Percentiles rank a stretch among this genome's conserved stretches.
These are phyloP conservation scores for Odontesthes bonariensis DNA, from an alignment of 2,113 vertebrate genomes.

Conservation along the genomic window DNA sequence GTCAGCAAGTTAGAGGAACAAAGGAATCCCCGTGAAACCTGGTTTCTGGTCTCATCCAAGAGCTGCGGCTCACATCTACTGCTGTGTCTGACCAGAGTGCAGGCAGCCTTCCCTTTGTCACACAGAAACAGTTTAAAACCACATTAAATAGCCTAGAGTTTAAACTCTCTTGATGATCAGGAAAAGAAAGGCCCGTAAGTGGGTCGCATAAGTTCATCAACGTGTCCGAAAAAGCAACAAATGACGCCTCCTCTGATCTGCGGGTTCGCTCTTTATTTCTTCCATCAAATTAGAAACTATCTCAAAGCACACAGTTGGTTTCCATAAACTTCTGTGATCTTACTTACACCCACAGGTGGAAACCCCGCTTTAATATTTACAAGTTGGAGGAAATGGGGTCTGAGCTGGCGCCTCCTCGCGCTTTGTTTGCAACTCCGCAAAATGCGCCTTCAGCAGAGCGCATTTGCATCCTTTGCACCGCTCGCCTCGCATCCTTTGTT, in stretches of 20 bases:
- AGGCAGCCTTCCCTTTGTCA: not conserved
- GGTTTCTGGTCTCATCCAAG: conserved; percentile 37
- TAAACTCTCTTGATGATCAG: not conserved
- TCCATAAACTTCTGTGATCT: not conserved
- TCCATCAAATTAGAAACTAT: not conserved
- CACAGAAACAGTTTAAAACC: not conserved
- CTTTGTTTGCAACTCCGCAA: conserved; percentile 74
- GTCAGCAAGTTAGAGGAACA: conserved; percentile 65
- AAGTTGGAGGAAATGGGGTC: not conserved
- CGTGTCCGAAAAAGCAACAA: not conserved
- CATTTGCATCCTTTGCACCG: conserved; percentile 76
- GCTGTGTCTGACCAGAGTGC: not conserved
- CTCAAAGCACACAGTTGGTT: not conserved
- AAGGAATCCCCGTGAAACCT: conserved; percentile 69
- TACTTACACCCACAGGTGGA: not conserved
- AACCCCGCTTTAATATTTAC: not conserved
- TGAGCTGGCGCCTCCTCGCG: conserved; percentile 33
- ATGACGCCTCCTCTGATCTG: not conserved
- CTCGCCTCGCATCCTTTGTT: conserved; percentile 77
- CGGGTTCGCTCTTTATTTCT: no score
- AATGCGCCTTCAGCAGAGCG: conserved; percentile 65
- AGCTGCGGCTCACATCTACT: conserved; percentile 30
- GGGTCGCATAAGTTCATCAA: not conserved
- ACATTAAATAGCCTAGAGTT: no score
- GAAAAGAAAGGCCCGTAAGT: not conserved